Evolutionary conservation across 2,888 invertebrate species (phyloP), one percentile per base, ranked within the genome.

Genomic region (Piscicola geometra): DNA sequence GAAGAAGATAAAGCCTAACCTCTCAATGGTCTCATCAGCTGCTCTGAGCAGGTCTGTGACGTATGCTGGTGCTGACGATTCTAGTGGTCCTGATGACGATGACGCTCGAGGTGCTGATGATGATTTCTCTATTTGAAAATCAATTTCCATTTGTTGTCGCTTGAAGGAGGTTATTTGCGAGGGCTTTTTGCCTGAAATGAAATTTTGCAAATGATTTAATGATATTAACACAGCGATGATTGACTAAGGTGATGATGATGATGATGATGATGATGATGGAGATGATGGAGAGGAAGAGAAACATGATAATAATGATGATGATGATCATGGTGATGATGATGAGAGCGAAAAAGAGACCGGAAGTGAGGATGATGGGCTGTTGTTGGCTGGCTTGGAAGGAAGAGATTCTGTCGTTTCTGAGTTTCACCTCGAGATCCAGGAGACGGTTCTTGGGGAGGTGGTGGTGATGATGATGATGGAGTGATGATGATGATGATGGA

Each of bases 191-290:
- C n/a, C n/a, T n/a, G n/a, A n/a, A n/a, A n/a, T n/a, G n/a, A n/a
- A n/a, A n/a, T n/a, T n/a, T n/a, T n/a, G n/a, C n/a, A n/a, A n/a
- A n/a, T n/a, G n/a, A n/a, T n/a, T n/a, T n/a, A n/a, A n/a, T n/a
- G n/a, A n/a, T n/a, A n/a, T n/a, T n/a, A n/a, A n/a, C n/a, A n/a
- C n/a, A n/a, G n/a, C n/a, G n/a, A n/a, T n/a, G n/a, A n/a, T n/a
- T n/a, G n/a, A n/a, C n/a, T n/a, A n/a, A 33, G 68, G 67, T 25
- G 75, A 69, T 30, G 69, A 70, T 30, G 56, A 56, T 50, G 70
- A 70, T 32, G 75, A 75, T 35, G 75, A 56, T 32, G 56, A 52
- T 41, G 75, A 70, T n/a, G 70, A 75, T 33, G 56, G 52, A 32
- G 70, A 70, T 70, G 69, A 52, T 50, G 56, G 52, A 2, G 75